Evolutionary conservation across 2,888 invertebrate species (phyloP).

Genomic region (Apocheima hispidaria): DNA sequence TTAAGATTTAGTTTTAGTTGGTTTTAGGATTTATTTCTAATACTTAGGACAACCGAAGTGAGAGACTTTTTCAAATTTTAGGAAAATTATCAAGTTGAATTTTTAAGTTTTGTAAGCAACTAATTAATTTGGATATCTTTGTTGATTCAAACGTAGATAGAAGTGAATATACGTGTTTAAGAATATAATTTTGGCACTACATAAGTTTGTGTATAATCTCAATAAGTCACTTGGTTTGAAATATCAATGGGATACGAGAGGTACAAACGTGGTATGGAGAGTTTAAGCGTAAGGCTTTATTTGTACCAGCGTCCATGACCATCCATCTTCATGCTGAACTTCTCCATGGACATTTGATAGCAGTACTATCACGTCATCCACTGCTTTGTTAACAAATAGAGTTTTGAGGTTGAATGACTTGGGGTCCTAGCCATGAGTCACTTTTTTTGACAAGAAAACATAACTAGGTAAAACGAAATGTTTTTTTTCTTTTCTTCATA

Average conservation of each 20-base stretch:
- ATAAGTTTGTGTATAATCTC: neutral
- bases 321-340: constrained; percentile 61
- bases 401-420: constrained; percentile 49
- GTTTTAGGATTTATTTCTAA: neutral
- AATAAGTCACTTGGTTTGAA: neutral
- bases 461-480: neutral
- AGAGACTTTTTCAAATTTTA: too few species aligned
- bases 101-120: too few species aligned
- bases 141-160: too few species aligned
- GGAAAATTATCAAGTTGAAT: too few species aligned
- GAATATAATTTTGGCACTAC: neutral
- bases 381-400: constrained; percentile 59
- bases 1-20: neutral
- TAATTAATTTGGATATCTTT: too few species aligned
- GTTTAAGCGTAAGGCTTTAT: constrained; percentile 54
- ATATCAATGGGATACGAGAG: constrained; percentile 30
- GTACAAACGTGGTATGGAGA: constrained; percentile 66
- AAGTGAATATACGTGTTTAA: too few species aligned
- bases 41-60: too few species aligned
- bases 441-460: neutral
- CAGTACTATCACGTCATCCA: constrained; percentile 58
- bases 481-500: neutral
- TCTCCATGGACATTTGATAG: constrained; percentile 68
- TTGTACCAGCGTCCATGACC: constrained; percentile 58
- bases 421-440: constrained; percentile 22